A percentile compares a stretch with the other conserved stretches of the same genome.
These are phyloP conservation scores for Myopa tessellatipennis DNA, from an alignment of 2,888 invertebrate genomes.

Conservation along the genomic window DNA sequence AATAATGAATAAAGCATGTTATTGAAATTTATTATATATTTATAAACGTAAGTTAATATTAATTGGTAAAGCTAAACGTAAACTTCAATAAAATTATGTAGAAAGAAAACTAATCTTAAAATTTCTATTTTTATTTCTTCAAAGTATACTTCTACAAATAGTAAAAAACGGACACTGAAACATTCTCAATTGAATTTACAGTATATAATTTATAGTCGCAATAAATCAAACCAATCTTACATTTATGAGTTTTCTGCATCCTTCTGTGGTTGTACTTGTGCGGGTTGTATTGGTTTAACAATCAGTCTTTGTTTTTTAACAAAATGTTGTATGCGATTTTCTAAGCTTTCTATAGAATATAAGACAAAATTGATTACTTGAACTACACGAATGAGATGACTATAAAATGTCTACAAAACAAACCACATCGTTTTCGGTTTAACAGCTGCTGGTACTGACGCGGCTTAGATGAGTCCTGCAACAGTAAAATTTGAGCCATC, in stretches of 20 bases:
- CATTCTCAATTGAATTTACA: too few relatives aligned
- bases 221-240: slow-evolving; percentile 3
- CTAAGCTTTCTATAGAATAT: slow-evolving; percentile 79
- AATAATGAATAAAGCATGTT: too few relatives aligned
- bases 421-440: slow-evolving; percentile 83
- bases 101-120: too few relatives aligned
- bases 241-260: neutral
- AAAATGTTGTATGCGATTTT: slow-evolving; percentile 82
- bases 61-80: too few relatives aligned
- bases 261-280: neutral
- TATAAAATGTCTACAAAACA: slow-evolving; percentile 61
- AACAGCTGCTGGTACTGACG: slow-evolving; percentile 80
- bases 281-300: slow-evolving; percentile 43
- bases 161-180: too few relatives aligned
- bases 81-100: too few relatives aligned
- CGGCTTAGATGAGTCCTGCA: slow-evolving; percentile 77
- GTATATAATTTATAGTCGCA: slow-evolving; percentile 14
- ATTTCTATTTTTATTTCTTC: too few relatives aligned
- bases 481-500: slow-evolving; percentile 71
- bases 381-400: neutral
- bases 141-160: too few relatives aligned
- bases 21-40: too few relatives aligned
- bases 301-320: slow-evolving; percentile 74
- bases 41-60: too few relatives aligned
- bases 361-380: neutral